Conservation (phyloP, 2,113 vertebrate genomes). For the Ursus arctos region DNA sequence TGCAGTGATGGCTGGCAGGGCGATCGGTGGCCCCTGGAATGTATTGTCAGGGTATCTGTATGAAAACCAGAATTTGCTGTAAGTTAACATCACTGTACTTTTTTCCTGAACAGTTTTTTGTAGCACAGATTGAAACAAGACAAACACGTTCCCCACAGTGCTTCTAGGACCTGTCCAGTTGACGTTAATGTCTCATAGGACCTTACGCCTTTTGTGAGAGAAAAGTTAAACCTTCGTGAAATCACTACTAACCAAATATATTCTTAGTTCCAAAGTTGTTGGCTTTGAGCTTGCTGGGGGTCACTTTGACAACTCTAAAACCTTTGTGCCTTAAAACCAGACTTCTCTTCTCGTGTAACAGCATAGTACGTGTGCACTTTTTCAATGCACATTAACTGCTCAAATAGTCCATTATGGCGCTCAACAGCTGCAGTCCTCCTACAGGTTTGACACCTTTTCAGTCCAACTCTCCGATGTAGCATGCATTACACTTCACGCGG, state of each 20-base stretch:
- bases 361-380: not conserved
- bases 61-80: not conserved
- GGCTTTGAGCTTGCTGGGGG: not conserved
- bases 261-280: not conserved
- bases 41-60: not conserved
- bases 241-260: not conserved
- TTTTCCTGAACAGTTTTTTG: not conserved
- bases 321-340: not conserved
- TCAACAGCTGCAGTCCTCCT: not conserved
- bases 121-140: not conserved
- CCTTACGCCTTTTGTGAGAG: not conserved
- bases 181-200: not conserved
- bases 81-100: not conserved
- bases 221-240: not conserved
- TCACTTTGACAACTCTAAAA: not conserved
- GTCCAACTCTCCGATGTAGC: not conserved
- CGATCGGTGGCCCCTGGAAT: not conserved
- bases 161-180: not conserved
- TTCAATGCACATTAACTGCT: not conserved
- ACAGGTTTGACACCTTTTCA: slow-evolving; percentile 48
- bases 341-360: not conserved
- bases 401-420: not conserved
- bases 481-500: slow-evolving; percentile 22
- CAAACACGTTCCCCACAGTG: not conserved
- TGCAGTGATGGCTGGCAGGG: not conserved